Conservation (phyloP, 2,113 vertebrate species). For the Onychostoma macrolepis region DNA sequence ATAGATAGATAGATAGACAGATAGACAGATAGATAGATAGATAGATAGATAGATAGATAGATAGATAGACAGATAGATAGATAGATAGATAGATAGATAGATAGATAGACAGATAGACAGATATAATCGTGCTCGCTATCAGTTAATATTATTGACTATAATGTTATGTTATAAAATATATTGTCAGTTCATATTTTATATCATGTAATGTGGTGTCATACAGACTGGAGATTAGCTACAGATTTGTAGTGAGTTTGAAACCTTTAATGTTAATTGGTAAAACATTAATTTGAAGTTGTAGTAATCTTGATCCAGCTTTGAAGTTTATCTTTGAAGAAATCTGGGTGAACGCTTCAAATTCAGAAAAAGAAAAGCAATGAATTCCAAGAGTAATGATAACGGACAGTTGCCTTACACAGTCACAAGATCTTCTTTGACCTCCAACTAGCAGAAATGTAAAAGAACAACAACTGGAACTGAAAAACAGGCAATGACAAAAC, state of each 20-base stretch:
- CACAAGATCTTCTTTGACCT: slow-evolving; percentile 36
- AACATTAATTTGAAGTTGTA: not conserved
- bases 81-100: too few relatives aligned
- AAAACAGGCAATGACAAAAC: not conserved
- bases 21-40: too few relatives aligned
- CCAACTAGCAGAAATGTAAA: slow-evolving; percentile 15
- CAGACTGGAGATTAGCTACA: not conserved
- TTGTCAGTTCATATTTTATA: not conserved
- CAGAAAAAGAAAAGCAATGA: slow-evolving; percentile 26
- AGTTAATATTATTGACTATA: not conserved
- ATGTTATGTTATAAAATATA: too few relatives aligned
- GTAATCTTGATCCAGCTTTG: slow-evolving; percentile 3
- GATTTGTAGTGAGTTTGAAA: not conserved
- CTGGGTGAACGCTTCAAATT: slow-evolving; percentile 5
- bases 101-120: too few relatives aligned
- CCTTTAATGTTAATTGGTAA: not conserved
- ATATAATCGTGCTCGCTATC: not conserved
- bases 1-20: too few relatives aligned
- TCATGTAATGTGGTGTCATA: not conserved
- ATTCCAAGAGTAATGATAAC: slow-evolving; percentile 8
- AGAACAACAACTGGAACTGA: not conserved
- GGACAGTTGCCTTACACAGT: slow-evolving; percentile 35
- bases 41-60: too few relatives aligned
- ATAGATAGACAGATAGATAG: too few relatives aligned
- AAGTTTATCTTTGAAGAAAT: slow-evolving; percentile 10